Percentiles rank a stretch among this genome's conserved stretches.
phyloP scores from a whole-genome alignment of 2,797 vertebrate species.

The Cyclopterus lumpus region DNA sequence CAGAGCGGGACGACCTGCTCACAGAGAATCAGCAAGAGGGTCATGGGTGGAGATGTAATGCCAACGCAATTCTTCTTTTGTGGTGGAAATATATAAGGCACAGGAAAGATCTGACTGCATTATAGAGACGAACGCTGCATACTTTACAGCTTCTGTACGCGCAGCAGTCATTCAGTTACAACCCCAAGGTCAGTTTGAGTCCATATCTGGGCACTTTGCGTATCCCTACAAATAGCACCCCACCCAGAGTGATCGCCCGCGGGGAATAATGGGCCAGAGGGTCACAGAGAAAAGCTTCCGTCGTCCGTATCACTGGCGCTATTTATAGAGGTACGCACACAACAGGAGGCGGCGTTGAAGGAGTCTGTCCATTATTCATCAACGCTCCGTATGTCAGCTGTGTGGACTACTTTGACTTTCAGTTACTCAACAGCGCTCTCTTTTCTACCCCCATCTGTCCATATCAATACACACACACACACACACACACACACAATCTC shows the following conservation, averaged over 20 bases:
- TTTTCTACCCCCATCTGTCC: slow-evolving; percentile 11
- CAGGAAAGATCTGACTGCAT: background rate
- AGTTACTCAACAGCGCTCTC: slow-evolving; percentile 41
- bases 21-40: background rate
- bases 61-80: background rate
- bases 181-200: slow-evolving; percentile 37
- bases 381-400: slow-evolving; percentile 49
- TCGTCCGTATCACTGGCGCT: slow-evolving; percentile 52
- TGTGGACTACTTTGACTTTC: slow-evolving; percentile 47
- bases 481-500: slow-evolving; percentile 7
- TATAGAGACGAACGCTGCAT: background rate
- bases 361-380: slow-evolving; percentile 74
- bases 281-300: slow-evolving; percentile 49
- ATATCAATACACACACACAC: slow-evolving; percentile 10
- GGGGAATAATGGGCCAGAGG: slow-evolving; percentile 36
- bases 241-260: slow-evolving; percentile 9
- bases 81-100: background rate
- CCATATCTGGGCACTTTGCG: slow-evolving; percentile 29
- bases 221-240: slow-evolving; percentile 27
- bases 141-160: background rate
- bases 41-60: background rate
- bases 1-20: too few relatives aligned
- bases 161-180: slow-evolving; percentile 17
- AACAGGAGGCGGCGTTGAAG: slow-evolving; percentile 44
- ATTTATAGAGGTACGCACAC: slow-evolving; percentile 66